These are phyloP conservation scores for Strongylocentrotus purpuratus DNA, from an alignment of 35 echinoderm and acorn worm species.

Conservation along the genomic window DNA sequence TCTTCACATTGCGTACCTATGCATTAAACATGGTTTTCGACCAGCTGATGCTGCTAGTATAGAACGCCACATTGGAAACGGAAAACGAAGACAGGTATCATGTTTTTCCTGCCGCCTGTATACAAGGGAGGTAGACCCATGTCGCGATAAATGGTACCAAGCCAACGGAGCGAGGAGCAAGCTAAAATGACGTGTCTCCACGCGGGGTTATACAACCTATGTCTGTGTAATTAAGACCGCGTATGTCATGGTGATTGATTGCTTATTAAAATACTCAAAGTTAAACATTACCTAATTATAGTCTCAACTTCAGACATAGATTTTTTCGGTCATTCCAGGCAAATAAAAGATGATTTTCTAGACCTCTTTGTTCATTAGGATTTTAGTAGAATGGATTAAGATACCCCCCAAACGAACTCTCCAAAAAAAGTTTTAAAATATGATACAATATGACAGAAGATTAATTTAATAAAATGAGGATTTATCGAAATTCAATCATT, in stretches of 20 bases:
- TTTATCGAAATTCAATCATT: too few relatives aligned
- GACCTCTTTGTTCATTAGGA: too few relatives aligned
- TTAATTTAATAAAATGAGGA: too few relatives aligned
- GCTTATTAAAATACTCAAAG: slow-evolving; percentile 29
- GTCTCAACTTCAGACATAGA: not conserved
- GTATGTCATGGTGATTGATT: slow-evolving; percentile 1
- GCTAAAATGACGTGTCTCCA: not conserved
- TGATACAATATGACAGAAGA: too few relatives aligned
- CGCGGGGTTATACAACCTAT: not conserved
- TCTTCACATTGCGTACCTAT: not conserved
- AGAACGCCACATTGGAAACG: not conserved
- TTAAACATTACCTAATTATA: not conserved
- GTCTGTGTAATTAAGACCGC: slow-evolving; percentile 23
- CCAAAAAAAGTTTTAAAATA: too few relatives aligned
- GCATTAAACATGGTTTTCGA: not conserved
- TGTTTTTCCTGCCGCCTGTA: not conserved
- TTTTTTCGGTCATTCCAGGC: too few relatives aligned
- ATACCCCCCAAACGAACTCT: too few relatives aligned
- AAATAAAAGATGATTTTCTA: too few relatives aligned
- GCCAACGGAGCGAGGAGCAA: not conserved
- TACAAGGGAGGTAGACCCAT: not conserved
- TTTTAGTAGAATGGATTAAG: too few relatives aligned
- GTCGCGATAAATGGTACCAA: not conserved
- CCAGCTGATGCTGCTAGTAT: not conserved
- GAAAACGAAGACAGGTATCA: not conserved